These are phyloP conservation scores for Pholis gunnellus DNA, from an alignment of 2,113 vertebrate species.

Conservation along the genomic window DNA sequence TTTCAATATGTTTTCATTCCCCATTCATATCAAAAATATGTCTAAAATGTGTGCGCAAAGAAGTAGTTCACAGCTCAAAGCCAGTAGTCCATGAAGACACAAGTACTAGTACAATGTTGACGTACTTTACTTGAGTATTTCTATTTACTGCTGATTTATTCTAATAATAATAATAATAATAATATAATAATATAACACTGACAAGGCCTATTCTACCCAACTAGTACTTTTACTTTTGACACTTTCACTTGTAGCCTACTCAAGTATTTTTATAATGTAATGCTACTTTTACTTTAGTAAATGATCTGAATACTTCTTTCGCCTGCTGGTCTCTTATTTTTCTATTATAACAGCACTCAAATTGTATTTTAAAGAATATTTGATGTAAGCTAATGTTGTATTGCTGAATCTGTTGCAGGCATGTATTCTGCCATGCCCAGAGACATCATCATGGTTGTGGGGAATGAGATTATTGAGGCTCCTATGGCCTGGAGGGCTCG, in stretches of 20 bases:
- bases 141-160: neutral
- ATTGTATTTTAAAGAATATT: neutral
- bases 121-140: neutral
- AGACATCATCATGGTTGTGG: slow-evolving; percentile 96
- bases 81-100: neutral
- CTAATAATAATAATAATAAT: neutral
- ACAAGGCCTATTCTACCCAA: neutral
- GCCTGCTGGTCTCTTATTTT: neutral
- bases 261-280: neutral
- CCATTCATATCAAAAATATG: neutral
- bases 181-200: neutral
- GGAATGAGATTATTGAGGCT: slow-evolving; percentile 98
- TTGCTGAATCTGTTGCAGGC: slow-evolving; percentile 79
- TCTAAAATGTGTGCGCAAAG: neutral
- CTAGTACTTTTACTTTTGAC: neutral
- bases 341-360: neutral
- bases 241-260: neutral
- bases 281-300: neutral
- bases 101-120: neutral
- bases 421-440: slow-evolving; percentile 99
- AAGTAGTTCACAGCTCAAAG: neutral
- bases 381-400: neutral
- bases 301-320: neutral
- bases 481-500: slow-evolving; percentile 99
- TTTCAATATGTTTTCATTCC: neutral